Percentiles rank a stretch among this genome's conserved stretches.
phyloP scores from a whole-genome alignment of 37 sponge, comb jelly and placozoan genomes.

The Amphimedon queenslandica region DNA sequence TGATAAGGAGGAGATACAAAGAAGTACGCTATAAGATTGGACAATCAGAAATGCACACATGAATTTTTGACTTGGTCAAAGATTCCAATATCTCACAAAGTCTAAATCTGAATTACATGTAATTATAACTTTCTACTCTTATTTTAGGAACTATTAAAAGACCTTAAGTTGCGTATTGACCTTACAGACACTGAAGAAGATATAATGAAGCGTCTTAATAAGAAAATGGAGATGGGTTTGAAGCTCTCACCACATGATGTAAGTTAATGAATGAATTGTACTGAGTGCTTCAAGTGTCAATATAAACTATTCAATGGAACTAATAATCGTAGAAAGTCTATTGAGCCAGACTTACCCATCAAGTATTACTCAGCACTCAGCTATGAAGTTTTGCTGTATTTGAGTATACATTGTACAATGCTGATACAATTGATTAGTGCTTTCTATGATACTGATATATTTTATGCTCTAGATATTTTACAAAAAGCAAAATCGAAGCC shows the following conservation, averaged over 20 bases:
- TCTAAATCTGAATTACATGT: neutral
- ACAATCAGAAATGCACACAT: neutral
- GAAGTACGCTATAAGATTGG: conserved; percentile 18
- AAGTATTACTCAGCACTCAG: neutral
- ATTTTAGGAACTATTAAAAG: neutral
- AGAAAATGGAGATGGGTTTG: neutral
- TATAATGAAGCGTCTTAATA: neutral
- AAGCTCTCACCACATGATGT: neutral
- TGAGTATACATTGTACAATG: too few species aligned
- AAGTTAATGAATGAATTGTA: neutral
- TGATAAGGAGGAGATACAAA: conserved; percentile 14
- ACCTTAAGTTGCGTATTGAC: neutral
- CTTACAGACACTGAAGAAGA: neutral
- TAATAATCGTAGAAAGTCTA: too few species aligned
- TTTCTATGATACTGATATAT: too few species aligned
- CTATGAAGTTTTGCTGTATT: too few species aligned
- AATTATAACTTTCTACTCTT: neutral
- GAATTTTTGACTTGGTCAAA: neutral
- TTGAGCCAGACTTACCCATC: neutral
- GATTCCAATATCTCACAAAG: neutral
- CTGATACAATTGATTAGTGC: too few species aligned
- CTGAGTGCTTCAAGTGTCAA: neutral
- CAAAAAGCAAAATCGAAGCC: too few species aligned
- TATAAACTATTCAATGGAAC: neutral
- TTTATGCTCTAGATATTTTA: too few species aligned